A percentile compares a stretch with the other conserved stretches of the same genome.
These are phyloP conservation scores for Cataglyphis albicans DNA, from an alignment of 2,888 invertebrate species.

Conservation along the genomic window DNA sequence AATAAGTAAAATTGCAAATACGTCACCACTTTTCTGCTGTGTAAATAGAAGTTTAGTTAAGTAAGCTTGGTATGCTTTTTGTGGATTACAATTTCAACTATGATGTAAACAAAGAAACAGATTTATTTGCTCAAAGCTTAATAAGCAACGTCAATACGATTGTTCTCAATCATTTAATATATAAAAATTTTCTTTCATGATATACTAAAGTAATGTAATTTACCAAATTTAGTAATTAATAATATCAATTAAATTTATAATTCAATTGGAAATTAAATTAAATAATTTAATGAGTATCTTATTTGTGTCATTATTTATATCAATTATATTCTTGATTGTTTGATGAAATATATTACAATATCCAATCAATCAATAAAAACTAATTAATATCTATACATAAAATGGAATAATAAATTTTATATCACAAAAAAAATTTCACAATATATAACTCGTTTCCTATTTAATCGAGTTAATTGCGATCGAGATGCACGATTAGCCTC, in stretches of 20 bases:
- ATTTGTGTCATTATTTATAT: not conserved
- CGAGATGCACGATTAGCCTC: conserved; percentile 13
- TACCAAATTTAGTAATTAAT: not conserved
- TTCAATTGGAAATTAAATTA: not conserved
- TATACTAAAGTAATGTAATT: not conserved
- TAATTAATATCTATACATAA: not conserved
- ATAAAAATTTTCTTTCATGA: not conserved
- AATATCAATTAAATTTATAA: not conserved
- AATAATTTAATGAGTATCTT: not conserved
- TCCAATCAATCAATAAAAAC: not conserved
- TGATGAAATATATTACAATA: not conserved
- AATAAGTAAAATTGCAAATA: not conserved
- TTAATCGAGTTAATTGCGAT: not conserved
- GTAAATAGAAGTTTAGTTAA: not conserved
- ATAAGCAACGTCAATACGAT: not conserved
- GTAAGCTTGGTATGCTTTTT: not conserved
- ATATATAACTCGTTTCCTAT: not conserved
- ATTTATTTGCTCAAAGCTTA: not conserved
- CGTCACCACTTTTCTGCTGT: not conserved
- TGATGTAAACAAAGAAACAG: not conserved
- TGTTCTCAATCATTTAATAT: not conserved
- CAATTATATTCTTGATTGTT: not conserved
- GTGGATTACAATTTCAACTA: not conserved
- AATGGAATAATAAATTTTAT: not conserved
- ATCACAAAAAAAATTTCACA: not conserved